These are phyloP conservation scores for Falco naumanni DNA, from an alignment of 2,797 vertebrate genomes.

Conservation along the genomic window DNA sequence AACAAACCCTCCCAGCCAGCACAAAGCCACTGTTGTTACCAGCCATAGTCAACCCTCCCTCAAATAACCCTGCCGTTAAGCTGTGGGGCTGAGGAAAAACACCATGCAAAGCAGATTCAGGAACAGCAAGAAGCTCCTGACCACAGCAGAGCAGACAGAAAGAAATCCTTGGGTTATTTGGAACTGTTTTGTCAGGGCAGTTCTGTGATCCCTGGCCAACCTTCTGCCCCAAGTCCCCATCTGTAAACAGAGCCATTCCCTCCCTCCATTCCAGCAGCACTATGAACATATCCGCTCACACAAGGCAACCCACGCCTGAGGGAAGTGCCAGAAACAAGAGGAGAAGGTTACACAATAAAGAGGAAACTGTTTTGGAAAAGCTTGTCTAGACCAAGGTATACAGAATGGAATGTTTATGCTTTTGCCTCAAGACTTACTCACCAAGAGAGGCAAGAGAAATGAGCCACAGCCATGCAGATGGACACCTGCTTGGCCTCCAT, in stretches of 20 bases:
- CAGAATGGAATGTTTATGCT: background rate
- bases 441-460: background rate
- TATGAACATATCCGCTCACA: background rate
- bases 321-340: background rate
- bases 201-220: background rate
- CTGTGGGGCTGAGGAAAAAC: background rate
- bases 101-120: background rate
- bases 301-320: background rate
- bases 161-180: background rate
- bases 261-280: too few relatives aligned
- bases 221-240: background rate
- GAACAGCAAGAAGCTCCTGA: background rate
- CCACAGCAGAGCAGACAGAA: background rate
- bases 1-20: background rate
- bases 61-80: fast-evolving
- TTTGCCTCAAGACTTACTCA: background rate
- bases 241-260: background rate
- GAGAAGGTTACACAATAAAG: background rate
- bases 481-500: background rate
- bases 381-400: background rate
- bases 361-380: background rate
- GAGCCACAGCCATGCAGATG: background rate
- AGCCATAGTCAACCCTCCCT: background rate
- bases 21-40: fast-evolving
- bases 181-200: background rate